Evolutionary conservation across 1,140 invertebrate genomes (phyloP).

Genomic region (Gonioctena quinquepunctata): DNA sequence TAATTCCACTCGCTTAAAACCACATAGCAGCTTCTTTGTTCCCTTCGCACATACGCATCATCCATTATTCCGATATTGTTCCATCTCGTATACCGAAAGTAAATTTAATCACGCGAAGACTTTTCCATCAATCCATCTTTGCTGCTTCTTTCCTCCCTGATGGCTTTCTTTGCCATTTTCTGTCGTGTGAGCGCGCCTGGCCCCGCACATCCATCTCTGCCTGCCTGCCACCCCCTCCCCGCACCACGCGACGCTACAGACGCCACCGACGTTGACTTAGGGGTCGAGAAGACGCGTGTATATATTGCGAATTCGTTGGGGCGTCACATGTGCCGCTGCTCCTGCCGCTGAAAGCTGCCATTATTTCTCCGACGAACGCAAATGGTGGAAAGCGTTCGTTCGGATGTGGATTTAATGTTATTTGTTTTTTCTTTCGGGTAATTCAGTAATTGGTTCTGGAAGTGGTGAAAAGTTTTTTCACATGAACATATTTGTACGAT

Average conservation of each 20-base stretch:
- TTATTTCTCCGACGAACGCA: conserved; percentile 31
- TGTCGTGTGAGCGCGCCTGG: conserved; percentile 21
- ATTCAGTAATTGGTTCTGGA: not conserved
- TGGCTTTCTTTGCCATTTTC: conserved; percentile 47
- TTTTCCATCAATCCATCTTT: conserved; percentile 52
- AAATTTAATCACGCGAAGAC: conserved; percentile 52
- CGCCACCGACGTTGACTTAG: not conserved
- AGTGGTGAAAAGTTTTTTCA: no score
- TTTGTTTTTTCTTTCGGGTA: not conserved
- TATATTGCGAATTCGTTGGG: conserved; percentile 19
- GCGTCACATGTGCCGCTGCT: conserved; percentile 42
- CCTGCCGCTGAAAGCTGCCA: conserved; percentile 33
- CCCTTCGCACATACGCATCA: not conserved
- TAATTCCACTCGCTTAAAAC: no score
- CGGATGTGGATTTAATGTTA: not conserved
- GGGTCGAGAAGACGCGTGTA: conserved; percentile 34
- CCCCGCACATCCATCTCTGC: conserved; percentile 38
- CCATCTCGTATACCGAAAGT: conserved; percentile 40
- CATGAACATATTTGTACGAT: no score
- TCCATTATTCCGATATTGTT: not conserved
- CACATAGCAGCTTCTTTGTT: not conserved
- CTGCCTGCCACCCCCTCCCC: not conserved
- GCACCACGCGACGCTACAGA: conserved; percentile 12
- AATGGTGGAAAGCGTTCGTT: conserved; percentile 25
- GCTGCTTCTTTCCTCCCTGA: conserved; percentile 36